These are phyloP conservation scores for Patiria pectinifera DNA, from an alignment of 53 echinoderm and acorn worm species.

Conservation along the genomic window DNA sequence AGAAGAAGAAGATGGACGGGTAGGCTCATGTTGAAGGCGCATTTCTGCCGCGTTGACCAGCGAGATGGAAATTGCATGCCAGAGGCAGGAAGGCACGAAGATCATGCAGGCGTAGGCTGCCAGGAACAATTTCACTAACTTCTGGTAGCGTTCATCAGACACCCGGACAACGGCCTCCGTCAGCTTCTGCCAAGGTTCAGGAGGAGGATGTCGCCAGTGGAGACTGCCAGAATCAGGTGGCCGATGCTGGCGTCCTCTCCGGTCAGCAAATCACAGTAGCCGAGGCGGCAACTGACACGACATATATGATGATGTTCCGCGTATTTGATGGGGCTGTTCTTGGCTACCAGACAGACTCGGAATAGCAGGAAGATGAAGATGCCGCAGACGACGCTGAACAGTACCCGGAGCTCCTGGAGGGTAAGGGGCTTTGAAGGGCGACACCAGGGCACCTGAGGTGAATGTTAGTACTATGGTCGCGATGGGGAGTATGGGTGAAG, in stretches of 20 bases:
- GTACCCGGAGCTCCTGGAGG: constrained; percentile 35
- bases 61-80: constrained; percentile 62
- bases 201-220: constrained; percentile 71
- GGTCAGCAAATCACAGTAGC: constrained; percentile 61
- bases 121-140: constrained; percentile 67
- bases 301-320: constrained; percentile 70
- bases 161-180: constrained; percentile 66
- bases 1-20: constrained; percentile 76
- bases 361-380: constrained; percentile 62
- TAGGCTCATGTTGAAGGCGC: constrained; percentile 79
- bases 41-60: constrained; percentile 76
- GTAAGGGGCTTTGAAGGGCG: constrained; percentile 39
- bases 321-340: constrained; percentile 64
- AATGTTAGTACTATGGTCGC: constrained; percentile 56
- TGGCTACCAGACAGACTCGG: constrained; percentile 51
- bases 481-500: constrained; percentile 18
- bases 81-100: constrained; percentile 81
- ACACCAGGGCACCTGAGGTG: constrained; percentile 36
- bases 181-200: constrained; percentile 71
- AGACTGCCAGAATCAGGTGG: constrained; percentile 71
- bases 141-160: constrained; percentile 59
- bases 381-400: constrained; percentile 45
- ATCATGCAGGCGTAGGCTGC: constrained; percentile 71
- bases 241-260: constrained; percentile 77
- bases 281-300: constrained; percentile 71